Evolutionary conservation across 1,140 invertebrate genomes (phyloP), one percentile per base, ranked within the genome.

Genomic region (Pogonomyrmex barbatus): DNA sequence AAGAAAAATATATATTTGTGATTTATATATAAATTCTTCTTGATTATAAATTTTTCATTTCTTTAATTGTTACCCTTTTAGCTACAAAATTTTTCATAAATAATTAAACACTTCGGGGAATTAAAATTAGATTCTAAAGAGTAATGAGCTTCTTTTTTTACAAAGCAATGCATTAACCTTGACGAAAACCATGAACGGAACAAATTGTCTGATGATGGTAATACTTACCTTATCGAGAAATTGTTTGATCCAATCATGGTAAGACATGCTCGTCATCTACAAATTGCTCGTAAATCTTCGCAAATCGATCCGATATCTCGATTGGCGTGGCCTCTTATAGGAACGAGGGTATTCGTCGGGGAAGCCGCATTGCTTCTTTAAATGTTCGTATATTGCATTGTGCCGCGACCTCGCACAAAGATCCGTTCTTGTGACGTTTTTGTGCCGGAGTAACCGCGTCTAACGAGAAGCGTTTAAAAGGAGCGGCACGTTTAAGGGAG

Each of bases 181-280:
- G 65, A 45, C 10, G n/a, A 85, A 60, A 60, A 62, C 14, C 39
- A n/a, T 24, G 63, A 79, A 78, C 60, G 12, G 79, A 81, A 75
- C 81, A 87, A 90, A 89, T 90, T 88, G 71, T 10, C 45, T 45
- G 39, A 42, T 56, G 36, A 82, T 45, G 70, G 42, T 87, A 85
- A 89, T 85, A 50, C 73, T 58, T 12, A 45, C 56, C 76, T 88
- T 89, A 88, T 88, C 67, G 17, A 56, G 76, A 85, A 42, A 88
- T 83, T 39, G 70, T 65, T 30, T n/a, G 50, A 0, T 0, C 5
- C 54, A 76, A 86, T 86, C 33, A 42, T 54, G 42, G 12, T 10
- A 2, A 42, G 52, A 30, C 30, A 39, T 45, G 75, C 42, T 54
- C 10, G 30, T 65, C 17, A 60, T 73, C 33, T 52, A 42, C 45